These are phyloP conservation scores for Marronus borbonicus DNA, from an alignment of 2,888 invertebrate genomes.

Conservation along the genomic window DNA sequence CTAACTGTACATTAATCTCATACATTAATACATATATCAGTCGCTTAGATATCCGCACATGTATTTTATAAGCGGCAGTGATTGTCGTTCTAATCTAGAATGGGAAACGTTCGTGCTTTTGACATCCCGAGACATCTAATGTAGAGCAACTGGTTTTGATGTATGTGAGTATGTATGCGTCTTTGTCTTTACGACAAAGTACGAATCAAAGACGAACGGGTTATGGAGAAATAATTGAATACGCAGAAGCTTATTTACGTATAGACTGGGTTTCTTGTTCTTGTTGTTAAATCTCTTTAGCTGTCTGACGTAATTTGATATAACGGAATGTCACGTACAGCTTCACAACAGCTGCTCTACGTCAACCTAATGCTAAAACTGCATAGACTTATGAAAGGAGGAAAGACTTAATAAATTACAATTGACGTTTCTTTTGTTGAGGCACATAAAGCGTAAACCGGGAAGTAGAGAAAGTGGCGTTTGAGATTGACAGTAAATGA, in stretches of 20 bases:
- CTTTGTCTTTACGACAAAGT: constrained; percentile 38
- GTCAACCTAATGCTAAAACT: constrained; percentile 23
- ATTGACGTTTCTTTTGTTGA: constrained; percentile 14
- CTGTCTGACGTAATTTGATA: constrained; percentile 43
- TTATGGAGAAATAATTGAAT: constrained; percentile 45
- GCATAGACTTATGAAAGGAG: constrained; percentile 17
- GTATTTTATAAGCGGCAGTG: constrained; percentile 47
- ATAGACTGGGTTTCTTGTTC: constrained; percentile 12
- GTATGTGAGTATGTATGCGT: constrained; percentile 17
- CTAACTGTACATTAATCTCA: constrained; percentile 10
- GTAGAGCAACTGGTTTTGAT: constrained; percentile 43
- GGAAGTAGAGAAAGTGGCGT: constrained; percentile 12
- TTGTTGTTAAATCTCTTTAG: constrained; percentile 36
- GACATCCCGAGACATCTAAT: constrained; percentile 37
- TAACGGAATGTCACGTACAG: constrained; percentile 40
- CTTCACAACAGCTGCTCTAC: constrained; percentile 37
- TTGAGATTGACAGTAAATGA: not conserved
- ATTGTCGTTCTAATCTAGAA: constrained; percentile 48
- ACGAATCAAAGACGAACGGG: constrained; percentile 31
- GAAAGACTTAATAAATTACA: constrained; percentile 15
- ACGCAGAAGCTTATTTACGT: constrained; percentile 38
- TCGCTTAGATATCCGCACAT: not conserved
- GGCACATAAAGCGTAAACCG: not conserved
- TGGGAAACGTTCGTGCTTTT: constrained; percentile 38
- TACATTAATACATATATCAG: not conserved